Percentiles rank a stretch among this genome's conserved stretches.
These are phyloP conservation scores for Cataglyphis rosenhaueri DNA, from an alignment of 2,888 invertebrate species.

Conservation along the genomic window DNA sequence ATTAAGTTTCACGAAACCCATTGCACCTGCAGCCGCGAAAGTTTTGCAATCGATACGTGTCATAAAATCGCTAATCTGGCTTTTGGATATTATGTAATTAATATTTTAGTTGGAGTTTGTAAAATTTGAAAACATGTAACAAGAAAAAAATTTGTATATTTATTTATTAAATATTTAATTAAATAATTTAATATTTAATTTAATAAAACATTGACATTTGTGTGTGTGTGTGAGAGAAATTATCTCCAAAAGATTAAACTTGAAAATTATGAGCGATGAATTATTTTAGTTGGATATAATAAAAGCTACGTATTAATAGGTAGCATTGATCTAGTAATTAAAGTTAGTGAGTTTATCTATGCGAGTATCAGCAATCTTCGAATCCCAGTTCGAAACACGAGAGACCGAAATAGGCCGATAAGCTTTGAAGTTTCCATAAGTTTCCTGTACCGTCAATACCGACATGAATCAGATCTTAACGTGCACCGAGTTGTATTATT, in stretches of 20 bases:
- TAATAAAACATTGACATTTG: not conserved
- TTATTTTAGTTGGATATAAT: not conserved
- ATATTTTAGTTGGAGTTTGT: not conserved
- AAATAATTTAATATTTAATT: not conserved
- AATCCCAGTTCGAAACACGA: constrained; percentile 20
- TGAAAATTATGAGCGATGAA: not conserved
- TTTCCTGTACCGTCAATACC: constrained; percentile 15
- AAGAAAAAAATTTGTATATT: not conserved
- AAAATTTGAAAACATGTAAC: not conserved
- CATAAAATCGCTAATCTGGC: not conserved
- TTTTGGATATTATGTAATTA: not conserved
- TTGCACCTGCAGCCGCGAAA: not conserved
- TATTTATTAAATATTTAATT: too few species aligned
- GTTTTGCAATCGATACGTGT: not conserved
- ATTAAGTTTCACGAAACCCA: constrained; percentile 17
- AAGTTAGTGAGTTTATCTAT: constrained; percentile 1
- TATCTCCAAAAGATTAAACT: not conserved
- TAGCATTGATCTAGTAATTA: constrained; percentile 45
- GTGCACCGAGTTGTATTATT: constrained; percentile 9
- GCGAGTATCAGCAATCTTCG: constrained; percentile 43
- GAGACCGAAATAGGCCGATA: constrained; percentile 22
- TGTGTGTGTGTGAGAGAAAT: not conserved
- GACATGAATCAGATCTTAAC: constrained; percentile 11
- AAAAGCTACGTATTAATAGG: constrained; percentile 17
- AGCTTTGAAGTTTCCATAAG: constrained; percentile 26